These are phyloP conservation scores for Rapana venosa DNA, from an alignment of 2,888 invertebrate species.

Conservation along the genomic window DNA sequence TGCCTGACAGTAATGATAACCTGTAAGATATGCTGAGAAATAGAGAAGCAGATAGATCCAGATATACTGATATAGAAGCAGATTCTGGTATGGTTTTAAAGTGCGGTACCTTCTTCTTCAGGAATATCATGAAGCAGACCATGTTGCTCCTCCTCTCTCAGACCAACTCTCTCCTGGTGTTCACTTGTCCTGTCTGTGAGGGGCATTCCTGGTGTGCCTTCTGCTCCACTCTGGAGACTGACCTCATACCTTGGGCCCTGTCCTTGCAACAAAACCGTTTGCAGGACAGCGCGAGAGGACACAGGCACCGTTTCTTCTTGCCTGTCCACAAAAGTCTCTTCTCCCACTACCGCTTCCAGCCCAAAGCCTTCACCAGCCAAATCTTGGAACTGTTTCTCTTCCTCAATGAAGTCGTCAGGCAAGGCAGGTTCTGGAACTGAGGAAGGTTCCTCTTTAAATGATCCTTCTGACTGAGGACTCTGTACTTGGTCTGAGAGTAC, in stretches of 20 bases:
- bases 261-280: not conserved
- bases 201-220: not conserved
- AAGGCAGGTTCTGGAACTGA: slow-evolving; percentile 58
- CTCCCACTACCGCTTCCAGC: slow-evolving; percentile 34
- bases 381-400: slow-evolving; percentile 44
- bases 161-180: not conserved
- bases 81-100: not conserved
- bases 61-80: not conserved
- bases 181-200: not conserved
- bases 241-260: slow-evolving; percentile 23
- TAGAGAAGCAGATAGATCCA: not conserved
- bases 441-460: slow-evolving; percentile 56
- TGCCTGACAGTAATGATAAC: too few relatives aligned
- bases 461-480: slow-evolving; percentile 55
- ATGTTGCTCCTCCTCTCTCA: slow-evolving; percentile 22
- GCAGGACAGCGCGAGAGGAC: not conserved
- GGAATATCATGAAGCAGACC: slow-evolving; percentile 11
- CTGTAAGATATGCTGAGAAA: too few relatives aligned
- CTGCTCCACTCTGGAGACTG: slow-evolving; percentile 16
- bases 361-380: slow-evolving; percentile 37
- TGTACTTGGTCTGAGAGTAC: slow-evolving; percentile 45
- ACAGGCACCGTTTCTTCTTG: slow-evolving; percentile 44
- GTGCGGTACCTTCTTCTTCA: slow-evolving; percentile 35
- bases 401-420: slow-evolving; percentile 52
- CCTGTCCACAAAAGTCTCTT: slow-evolving; percentile 46